Evolutionary conservation across 2,888 invertebrate species (phyloP), one percentile per base, ranked within the genome.

Genomic region (Gymnosoma rotundatum): DNA sequence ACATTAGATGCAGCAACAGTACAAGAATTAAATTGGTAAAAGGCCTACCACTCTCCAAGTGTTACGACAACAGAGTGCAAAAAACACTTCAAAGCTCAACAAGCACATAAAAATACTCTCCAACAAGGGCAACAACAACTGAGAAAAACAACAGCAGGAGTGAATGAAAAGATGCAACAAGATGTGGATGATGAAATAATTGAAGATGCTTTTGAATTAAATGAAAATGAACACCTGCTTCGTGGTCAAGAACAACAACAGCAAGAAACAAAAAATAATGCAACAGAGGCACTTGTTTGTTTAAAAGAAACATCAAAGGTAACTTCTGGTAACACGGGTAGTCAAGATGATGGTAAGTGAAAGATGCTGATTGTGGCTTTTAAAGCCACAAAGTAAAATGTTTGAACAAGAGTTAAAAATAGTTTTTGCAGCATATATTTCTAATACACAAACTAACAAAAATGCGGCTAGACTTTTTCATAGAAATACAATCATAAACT

Each of bases 81-180:
- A 18, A 54, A 10, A 69, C 52, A 84, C 85, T 87, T 66, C 56
- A 85, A 76, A 74, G 83, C 75, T 86, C 84, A 86, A 86, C 86
- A 83, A 83, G 74, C 87, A 83, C 80, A 83, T 85, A 82, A 85
- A 86, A 80, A 83, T 78, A 82, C 81, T 83, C 87, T 86, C 64
- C 48, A 85, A 42, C 85, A 83, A 81, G 50, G 16, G 4, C 42
- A 25, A 45, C 70, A 25, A 16, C 58, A 21, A 25, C n/a, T 6
- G 58, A 32, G 14, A 61, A 45, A 12, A 18, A 48, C 52, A 58
- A 21, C 64, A 32, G 38, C 56, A 69, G 63, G 16, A 45, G 38
- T 54, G 36, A 61, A 70, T 12, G 58, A 58, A 50, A 82, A 82
- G 42, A 18, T 25, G 18, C 58, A 50, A 12, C 61, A 79, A 50